These are phyloP conservation scores for Dynastes maya DNA, from an alignment of 2,888 invertebrate species.

Conservation along the genomic window DNA sequence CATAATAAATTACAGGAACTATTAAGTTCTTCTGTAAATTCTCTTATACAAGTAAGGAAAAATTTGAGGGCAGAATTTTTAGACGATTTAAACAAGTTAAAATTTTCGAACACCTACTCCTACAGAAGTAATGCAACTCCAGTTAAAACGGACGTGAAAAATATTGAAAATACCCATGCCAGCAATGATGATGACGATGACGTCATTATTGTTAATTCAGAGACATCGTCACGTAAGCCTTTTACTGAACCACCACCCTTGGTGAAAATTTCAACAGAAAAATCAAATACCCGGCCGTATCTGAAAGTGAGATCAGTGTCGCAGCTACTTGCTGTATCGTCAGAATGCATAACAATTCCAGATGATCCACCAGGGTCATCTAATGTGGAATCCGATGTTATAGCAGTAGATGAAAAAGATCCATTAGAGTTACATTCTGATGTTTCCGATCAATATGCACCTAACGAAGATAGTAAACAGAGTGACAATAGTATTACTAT, in stretches of 20 bases:
- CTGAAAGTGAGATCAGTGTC: constrained; percentile 64
- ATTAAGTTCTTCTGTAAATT: constrained; percentile 72
- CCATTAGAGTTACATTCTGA: constrained; percentile 19
- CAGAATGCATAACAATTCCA: constrained; percentile 66
- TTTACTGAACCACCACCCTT: constrained; percentile 17
- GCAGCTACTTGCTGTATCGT: constrained; percentile 62
- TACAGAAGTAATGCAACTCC: constrained; percentile 10
- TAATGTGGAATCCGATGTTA: constrained; percentile 20
- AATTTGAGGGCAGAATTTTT: constrained; percentile 74
- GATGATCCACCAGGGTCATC: constrained; percentile 60
- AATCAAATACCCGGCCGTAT: constrained; percentile 53
- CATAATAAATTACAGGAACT: constrained; percentile 74
- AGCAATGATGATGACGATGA: constrained; percentile 67
- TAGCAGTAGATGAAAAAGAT: constrained; percentile 40
- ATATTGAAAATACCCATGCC: background rate
- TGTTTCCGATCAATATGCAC: background rate
- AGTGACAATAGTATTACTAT: background rate
- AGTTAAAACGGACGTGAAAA: constrained; percentile 1
- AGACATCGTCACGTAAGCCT: constrained; percentile 32
- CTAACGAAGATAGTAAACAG: constrained; percentile 8
- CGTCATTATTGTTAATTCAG: constrained; percentile 71
- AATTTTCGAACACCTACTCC: constrained; percentile 68
- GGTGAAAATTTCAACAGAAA: constrained; percentile 12
- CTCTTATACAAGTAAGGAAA: constrained; percentile 74
- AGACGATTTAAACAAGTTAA: constrained; percentile 69